Conservation (phyloP, 1,140 invertebrate genomes). For the Drosophila navojoa region DNA sequence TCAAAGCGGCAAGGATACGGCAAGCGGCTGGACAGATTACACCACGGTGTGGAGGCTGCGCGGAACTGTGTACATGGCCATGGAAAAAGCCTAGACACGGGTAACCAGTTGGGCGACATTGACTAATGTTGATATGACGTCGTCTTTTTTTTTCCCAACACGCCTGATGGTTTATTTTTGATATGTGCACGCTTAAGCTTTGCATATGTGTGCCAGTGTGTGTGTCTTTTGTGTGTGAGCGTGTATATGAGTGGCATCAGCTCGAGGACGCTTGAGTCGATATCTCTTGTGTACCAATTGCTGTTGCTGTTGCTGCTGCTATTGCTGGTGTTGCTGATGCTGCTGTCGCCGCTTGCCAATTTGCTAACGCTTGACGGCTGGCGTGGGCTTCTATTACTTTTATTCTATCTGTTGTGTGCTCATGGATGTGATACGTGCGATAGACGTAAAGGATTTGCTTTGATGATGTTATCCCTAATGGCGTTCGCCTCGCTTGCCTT, state of each 20-base stretch:
- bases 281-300: constrained; percentile 69
- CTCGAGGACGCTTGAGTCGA: constrained; percentile 30
- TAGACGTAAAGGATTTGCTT: constrained; percentile 79
- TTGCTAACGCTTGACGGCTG: constrained; percentile 53
- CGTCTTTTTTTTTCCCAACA: constrained; percentile 49
- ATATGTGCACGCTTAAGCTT: constrained; percentile 67
- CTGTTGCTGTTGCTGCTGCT: constrained; percentile 24
- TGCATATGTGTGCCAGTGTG: constrained; percentile 9
- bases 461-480: constrained; percentile 79
- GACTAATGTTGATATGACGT: constrained; percentile 80
- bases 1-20: constrained; percentile 55
- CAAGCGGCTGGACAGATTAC: constrained; percentile 20
- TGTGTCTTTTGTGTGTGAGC: constrained; percentile 16
- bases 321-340: not conserved
- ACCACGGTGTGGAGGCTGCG: not conserved
- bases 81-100: constrained; percentile 62
- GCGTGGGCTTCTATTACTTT: constrained; percentile 64
- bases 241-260: not conserved
- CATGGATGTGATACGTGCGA: constrained; percentile 57
- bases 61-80: not conserved
- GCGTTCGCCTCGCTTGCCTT: constrained; percentile 49
- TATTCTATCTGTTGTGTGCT: constrained; percentile 24
- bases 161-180: constrained; percentile 68
- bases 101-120: constrained; percentile 74
- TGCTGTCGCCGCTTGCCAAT: constrained; percentile 36